These are phyloP conservation scores for Helogale parvula DNA, from an alignment of 2,113 vertebrate genomes.

Conservation along the genomic window DNA sequence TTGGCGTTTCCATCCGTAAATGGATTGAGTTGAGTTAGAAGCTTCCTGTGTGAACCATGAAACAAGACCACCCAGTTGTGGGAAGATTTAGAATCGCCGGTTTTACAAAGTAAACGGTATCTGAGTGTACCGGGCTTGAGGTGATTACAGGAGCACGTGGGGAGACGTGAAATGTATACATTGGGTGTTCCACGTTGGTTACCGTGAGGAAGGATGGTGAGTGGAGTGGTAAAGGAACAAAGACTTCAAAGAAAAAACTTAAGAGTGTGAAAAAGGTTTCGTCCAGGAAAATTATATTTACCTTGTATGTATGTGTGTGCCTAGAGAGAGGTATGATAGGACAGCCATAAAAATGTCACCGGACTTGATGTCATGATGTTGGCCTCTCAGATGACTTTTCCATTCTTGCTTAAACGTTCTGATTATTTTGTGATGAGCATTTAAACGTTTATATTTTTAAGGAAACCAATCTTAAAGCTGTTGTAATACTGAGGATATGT, in stretches of 20 bases:
- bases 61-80: neutral
- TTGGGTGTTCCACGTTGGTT: neutral
- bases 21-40: neutral
- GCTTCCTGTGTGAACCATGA: neutral
- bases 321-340: neutral
- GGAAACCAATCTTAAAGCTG: neutral
- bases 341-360: neutral
- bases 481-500: neutral
- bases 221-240: neutral
- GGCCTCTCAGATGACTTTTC: neutral
- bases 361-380: neutral
- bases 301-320: neutral
- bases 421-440: neutral
- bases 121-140: neutral
- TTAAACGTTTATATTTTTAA: conserved; percentile 34
- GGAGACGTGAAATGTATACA: neutral
- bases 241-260: neutral
- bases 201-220: neutral
- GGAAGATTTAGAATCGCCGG: neutral
- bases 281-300: neutral
- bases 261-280: neutral
- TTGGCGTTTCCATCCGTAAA: neutral
- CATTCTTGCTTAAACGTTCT: neutral
- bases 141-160: neutral
- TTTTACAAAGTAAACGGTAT: no score